Evolutionary conservation across 2,888 invertebrate species (phyloP), one percentile per base, ranked within the genome.

Genomic region (Latrodectus hesperus): DNA sequence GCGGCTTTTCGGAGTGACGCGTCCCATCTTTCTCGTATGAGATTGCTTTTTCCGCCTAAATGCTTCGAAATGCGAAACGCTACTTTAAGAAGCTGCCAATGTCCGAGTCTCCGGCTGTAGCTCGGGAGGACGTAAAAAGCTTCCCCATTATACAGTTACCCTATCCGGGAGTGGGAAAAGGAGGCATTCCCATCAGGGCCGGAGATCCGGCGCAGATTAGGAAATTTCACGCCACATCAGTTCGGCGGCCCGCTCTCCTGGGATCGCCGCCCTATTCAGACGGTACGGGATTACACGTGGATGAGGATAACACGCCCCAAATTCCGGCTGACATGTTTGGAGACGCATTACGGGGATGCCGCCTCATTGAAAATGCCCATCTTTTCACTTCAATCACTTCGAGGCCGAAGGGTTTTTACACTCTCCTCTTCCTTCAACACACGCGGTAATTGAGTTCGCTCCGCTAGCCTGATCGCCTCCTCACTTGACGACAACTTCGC

Each of bases 21-120:
- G 80, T 70, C 76, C 77, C 77, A 84, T 84, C 84, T 78, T 67
- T 55, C 78, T 81, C 72, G 65, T 76, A 67, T 67, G 87, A 88
- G 87, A 88, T 88, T 88, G 87, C 87, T 88, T 88, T 88, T 88
- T 88, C 87, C 87, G 83, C 87, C 87, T 88, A 88, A 88, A 82
- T 88, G 87, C 87, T 60, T 68, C 74, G 87, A 78, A 88, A 88
- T 88, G 87, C 79, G 82, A 88, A 79, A 83, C 83, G 87, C 83
- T 82, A 88, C 78, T 88, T 88, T 82, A 88, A 88, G 87, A 74
- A 88, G 87, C 78, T 82, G 75, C 75, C 79, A 80, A 60, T 82
- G 82, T 75, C 82, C 82, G 82, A 82, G 38, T 38, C 38, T 38
- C 6, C 38, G 4, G 82, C 49, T 49, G 51, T 60, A 16, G 60